Conservation (phyloP, 1,140 invertebrate species). For the Drosophila murphyi region DNA sequence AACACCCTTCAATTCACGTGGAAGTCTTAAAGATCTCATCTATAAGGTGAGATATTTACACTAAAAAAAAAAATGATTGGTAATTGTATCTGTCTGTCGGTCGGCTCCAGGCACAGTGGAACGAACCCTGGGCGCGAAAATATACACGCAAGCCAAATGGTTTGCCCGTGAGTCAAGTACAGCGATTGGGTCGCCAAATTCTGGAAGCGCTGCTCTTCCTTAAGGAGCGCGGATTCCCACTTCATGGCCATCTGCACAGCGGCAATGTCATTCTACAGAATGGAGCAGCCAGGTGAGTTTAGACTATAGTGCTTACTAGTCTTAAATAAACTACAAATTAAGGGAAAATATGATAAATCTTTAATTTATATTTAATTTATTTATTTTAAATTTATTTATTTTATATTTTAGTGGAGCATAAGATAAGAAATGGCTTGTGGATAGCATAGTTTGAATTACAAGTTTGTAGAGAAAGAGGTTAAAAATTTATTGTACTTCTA, state of each 20-base stretch:
- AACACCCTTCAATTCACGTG: slow-evolving; percentile 92
- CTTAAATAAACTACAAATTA: slow-evolving; percentile 42
- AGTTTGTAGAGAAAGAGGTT: no score
- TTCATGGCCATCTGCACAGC: slow-evolving; percentile 93
- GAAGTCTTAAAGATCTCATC: slow-evolving; percentile 95
- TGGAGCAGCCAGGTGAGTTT: slow-evolving; percentile 89
- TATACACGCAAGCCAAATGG: slow-evolving; percentile 89
- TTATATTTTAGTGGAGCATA: no score
- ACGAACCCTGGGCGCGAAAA: slow-evolving; percentile 90
- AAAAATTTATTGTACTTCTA: no score
- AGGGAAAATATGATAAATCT: not conserved
- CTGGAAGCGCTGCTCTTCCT: slow-evolving; percentile 94
- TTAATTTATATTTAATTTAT: no score
- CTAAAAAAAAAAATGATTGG: no score
- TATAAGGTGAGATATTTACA: slow-evolving; percentile 88
- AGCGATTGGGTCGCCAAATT: slow-evolving; percentile 94
- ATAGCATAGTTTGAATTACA: no score
- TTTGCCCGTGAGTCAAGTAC: slow-evolving; percentile 91
- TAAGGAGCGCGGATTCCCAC: slow-evolving; percentile 94
- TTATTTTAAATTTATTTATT: no score
- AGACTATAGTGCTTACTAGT: not conserved
- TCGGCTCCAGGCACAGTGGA: slow-evolving; percentile 85
- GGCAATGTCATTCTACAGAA: slow-evolving; percentile 96
- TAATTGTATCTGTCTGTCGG: no score
- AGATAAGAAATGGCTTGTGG: no score